These are phyloP conservation scores for Notolepis coatsorum DNA, from an alignment of 2,797 vertebrate species.

Conservation along the genomic window DNA sequence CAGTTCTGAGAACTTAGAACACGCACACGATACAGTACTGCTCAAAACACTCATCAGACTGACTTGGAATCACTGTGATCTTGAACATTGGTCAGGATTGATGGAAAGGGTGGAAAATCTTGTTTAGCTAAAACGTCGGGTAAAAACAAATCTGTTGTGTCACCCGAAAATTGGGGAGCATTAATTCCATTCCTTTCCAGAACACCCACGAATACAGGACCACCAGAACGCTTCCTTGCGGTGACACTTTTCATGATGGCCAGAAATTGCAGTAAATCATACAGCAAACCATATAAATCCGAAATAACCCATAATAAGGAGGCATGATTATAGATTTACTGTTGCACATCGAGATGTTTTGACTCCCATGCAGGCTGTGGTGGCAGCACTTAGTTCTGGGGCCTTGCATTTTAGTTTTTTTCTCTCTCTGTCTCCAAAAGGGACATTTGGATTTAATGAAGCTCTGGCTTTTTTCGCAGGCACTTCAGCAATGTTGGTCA, in stretches of 20 bases:
- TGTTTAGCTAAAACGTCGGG: no score
- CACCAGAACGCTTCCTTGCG: background rate
- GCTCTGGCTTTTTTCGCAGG: constrained; percentile 46
- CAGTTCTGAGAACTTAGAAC: no score
- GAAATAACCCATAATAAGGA: background rate
- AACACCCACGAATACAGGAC: background rate
- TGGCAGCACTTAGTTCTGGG: constrained; percentile 14
- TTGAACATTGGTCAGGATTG: no score
- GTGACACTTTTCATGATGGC: constrained; percentile 5
- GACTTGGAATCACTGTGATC: no score
- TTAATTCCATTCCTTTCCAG: background rate
- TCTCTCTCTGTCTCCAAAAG: constrained; percentile 27
- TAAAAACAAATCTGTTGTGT: no score
- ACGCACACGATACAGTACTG: no score
- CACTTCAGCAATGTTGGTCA: constrained; percentile 64
- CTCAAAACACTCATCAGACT: no score
- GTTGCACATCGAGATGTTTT: constrained; percentile 11
- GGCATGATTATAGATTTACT: constrained; percentile 15
- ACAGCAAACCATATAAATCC: background rate
- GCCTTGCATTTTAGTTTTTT: constrained; percentile 19
- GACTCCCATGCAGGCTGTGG: background rate
- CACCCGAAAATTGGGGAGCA: no score
- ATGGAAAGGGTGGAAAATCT: no score
- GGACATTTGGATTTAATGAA: constrained; percentile 64
- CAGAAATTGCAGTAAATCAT: constrained; percentile 22